These are phyloP conservation scores for Zelostemma sp. DNA, from an alignment of 1,140 invertebrate species.

Conservation along the genomic window DNA sequence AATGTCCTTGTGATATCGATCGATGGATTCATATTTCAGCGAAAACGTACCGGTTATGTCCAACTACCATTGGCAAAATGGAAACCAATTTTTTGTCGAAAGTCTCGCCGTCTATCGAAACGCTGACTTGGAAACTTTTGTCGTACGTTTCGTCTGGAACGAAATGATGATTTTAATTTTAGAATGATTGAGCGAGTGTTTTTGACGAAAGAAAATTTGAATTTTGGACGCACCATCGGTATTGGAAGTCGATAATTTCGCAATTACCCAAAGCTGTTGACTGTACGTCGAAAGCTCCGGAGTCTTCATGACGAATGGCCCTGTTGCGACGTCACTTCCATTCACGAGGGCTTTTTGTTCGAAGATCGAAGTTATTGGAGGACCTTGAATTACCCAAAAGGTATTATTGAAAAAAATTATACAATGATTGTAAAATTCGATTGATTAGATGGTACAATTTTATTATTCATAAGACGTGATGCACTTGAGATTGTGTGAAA, in stretches of 20 bases:
- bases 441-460: neutral
- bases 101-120: slow-evolving; percentile 83
- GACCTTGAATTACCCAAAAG: slow-evolving; percentile 73
- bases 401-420: no score
- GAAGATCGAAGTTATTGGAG: slow-evolving; percentile 87
- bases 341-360: slow-evolving; percentile 75
- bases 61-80: slow-evolving; percentile 74
- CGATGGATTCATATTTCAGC: slow-evolving; percentile 1
- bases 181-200: no score
- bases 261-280: slow-evolving; percentile 94
- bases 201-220: no score
- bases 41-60: slow-evolving; percentile 77
- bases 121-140: slow-evolving; percentile 87
- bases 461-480: no score
- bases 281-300: slow-evolving; percentile 88
- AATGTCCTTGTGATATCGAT: neutral
- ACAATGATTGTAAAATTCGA: neutral
- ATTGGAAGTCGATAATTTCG: slow-evolving; percentile 86
- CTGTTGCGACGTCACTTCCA: slow-evolving; percentile 79
- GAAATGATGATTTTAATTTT: no score
- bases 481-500: no score
- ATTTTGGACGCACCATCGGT: slow-evolving; percentile 85
- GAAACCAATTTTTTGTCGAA: slow-evolving; percentile 78
- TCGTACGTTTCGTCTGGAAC: slow-evolving; percentile 86
- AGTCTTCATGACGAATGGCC: slow-evolving; percentile 89